These are phyloP conservation scores for Chiridota heheva DNA, from an alignment of 35 echinoderm and acorn worm species.

Conservation along the genomic window DNA sequence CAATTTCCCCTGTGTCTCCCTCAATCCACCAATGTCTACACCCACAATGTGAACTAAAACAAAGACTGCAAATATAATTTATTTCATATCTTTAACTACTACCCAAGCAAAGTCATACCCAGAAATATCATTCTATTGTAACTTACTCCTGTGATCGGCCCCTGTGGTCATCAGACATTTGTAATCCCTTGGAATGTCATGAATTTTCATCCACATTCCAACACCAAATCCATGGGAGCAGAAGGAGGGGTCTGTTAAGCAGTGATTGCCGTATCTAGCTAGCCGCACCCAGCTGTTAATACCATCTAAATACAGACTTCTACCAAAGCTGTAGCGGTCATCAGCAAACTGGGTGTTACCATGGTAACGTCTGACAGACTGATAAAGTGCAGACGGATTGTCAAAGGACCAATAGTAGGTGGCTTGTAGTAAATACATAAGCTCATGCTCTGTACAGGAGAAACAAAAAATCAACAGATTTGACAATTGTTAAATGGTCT, in stretches of 20 bases:
- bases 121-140: background rate
- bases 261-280: constrained; percentile 36
- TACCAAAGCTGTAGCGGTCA: constrained; percentile 58
- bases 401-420: constrained; percentile 84
- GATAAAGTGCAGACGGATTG: constrained; percentile 10
- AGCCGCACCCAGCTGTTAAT: constrained; percentile 43
- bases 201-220: constrained; percentile 76
- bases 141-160: constrained; percentile 64
- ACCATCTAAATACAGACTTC: constrained; percentile 60
- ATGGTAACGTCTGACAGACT: background rate
- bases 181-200: constrained; percentile 38
- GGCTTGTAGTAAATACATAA: constrained; percentile 41
- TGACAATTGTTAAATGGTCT: background rate
- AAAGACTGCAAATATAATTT: background rate
- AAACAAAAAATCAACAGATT: background rate
- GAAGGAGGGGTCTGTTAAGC: constrained; percentile 54
- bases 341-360: constrained; percentile 7
- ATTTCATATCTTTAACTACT: background rate
- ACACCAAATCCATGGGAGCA: constrained; percentile 67
- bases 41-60: background rate
- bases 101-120: background rate
- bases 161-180: constrained; percentile 61
- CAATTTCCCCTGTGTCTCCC: too few relatives aligned
- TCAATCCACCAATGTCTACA: too few relatives aligned
- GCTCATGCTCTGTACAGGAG: constrained; percentile 43